phyloP scores from a whole-genome alignment of 2,888 invertebrate genomes.

The Aspidiotus destructor region DNA sequence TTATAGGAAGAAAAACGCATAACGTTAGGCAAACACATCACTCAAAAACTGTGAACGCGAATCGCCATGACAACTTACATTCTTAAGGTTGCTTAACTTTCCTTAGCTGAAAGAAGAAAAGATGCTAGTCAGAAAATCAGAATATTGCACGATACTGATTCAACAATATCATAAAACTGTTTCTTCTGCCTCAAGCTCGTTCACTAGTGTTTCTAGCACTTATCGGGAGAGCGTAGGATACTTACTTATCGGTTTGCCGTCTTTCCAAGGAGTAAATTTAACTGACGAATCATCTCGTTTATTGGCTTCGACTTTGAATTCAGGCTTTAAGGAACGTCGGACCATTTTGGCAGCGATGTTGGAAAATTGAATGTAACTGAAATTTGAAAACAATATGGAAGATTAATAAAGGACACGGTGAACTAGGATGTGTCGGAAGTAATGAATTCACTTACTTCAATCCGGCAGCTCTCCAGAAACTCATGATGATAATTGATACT shows the following conservation, averaged over 20 bases:
- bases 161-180: no score
- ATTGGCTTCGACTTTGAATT: constrained; percentile 59
- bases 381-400: neutral
- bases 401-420: neutral
- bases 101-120: no score
- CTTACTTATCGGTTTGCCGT: constrained; percentile 78
- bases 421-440: neutral
- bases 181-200: neutral
- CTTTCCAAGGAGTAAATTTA: constrained; percentile 77
- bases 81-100: no score
- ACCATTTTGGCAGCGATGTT: constrained; percentile 81
- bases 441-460: constrained; percentile 56
- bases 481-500: constrained; percentile 46
- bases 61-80: no score
- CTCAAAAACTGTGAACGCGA: no score
- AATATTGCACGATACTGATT: no score
- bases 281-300: constrained; percentile 67
- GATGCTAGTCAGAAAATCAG: no score
- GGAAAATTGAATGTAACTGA: constrained; percentile 91
- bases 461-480: constrained; percentile 75
- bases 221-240: constrained; percentile 39
- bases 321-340: constrained; percentile 68
- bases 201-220: constrained; percentile 5
- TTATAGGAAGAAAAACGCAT: no score
- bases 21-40: no score